Conservation (phyloP, 2,888 invertebrate species). For the Eumacrocentrus americanus region DNA sequence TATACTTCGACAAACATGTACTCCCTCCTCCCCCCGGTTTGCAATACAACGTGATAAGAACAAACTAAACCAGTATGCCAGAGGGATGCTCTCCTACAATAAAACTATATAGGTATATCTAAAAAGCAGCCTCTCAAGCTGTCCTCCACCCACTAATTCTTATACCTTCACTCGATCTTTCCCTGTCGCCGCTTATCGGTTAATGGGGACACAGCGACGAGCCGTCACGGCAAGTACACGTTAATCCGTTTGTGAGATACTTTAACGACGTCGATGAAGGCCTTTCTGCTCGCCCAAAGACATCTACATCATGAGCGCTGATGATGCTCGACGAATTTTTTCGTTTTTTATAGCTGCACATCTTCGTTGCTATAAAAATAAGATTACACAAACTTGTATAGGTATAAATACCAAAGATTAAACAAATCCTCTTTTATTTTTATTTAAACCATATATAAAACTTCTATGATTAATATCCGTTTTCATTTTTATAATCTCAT, state of each 20-base stretch:
- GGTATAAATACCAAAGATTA: too few species aligned
- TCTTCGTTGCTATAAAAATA: too few species aligned
- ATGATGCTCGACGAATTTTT: constrained; percentile 8
- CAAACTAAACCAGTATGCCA: too few species aligned
- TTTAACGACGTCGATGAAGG: constrained; percentile 32
- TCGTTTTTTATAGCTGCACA: not conserved
- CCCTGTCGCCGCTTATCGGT: constrained; percentile 19
- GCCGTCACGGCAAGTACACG: constrained; percentile 30
- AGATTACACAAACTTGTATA: too few species aligned
- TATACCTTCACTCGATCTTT: constrained; percentile 15
- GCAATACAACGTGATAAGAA: too few species aligned
- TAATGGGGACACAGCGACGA: constrained; percentile 25
- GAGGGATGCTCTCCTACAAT: too few species aligned
- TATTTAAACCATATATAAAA: not conserved
- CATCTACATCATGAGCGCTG: not conserved
- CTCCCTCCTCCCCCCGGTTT: too few species aligned
- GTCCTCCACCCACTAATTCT: not conserved
- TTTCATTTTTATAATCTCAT: constrained; percentile 18
- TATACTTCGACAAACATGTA: too few species aligned
- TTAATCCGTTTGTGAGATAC: constrained; percentile 37
- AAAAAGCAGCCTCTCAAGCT: constrained; percentile 20
- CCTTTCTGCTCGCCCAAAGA: not conserved
- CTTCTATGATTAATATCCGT: not conserved
- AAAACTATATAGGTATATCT: too few species aligned
- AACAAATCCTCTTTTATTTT: not conserved